Conservation (phyloP, 2,888 invertebrate species). For the Phorcus lineatus region DNA sequence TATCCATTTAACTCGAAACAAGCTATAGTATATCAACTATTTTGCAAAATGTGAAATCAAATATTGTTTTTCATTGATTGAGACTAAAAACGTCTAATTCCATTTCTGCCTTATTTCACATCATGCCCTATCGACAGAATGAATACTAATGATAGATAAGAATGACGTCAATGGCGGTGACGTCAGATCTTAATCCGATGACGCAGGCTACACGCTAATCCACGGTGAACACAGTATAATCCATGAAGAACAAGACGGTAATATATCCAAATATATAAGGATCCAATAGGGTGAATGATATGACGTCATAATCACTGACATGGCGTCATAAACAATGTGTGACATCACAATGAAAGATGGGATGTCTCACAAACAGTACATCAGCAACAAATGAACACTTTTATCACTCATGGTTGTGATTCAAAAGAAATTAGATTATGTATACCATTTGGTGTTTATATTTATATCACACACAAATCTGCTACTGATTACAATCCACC, state of each 20-base stretch:
- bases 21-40: too few relatives aligned
- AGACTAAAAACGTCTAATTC: too few relatives aligned
- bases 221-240: background rate
- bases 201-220: background rate
- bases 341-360: background rate
- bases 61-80: too few relatives aligned
- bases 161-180: background rate
- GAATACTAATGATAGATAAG: too few relatives aligned
- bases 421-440: background rate
- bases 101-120: too few relatives aligned
- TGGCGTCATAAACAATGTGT: background rate
- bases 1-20: too few relatives aligned
- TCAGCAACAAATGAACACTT: background rate
- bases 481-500: too few relatives aligned
- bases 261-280: conserved; percentile 11
- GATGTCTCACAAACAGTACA: too few relatives aligned
- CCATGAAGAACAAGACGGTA: background rate
- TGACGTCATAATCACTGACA: background rate
- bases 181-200: background rate
- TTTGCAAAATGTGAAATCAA: too few relatives aligned
- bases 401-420: background rate
- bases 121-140: too few relatives aligned
- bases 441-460: background rate
- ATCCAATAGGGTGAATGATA: background rate
- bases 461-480: background rate